Evolutionary conservation across 1,140 invertebrate genomes (phyloP).

Genomic region (Amphibalanus amphitrite): DNA sequence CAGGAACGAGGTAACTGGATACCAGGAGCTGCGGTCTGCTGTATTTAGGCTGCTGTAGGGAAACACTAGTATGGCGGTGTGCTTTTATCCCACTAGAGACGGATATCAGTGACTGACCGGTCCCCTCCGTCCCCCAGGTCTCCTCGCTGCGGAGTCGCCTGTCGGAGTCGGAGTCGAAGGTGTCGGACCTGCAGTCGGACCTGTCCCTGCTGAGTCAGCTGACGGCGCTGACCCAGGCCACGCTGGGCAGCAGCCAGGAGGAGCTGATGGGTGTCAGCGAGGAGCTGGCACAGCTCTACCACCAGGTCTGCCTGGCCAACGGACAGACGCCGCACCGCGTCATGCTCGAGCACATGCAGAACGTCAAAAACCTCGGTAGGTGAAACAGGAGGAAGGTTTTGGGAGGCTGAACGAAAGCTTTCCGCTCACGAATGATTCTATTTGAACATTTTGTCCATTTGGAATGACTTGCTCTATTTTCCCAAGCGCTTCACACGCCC

Average conservation of each 20-base stretch:
- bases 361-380: constrained; percentile 17
- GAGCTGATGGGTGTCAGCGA: constrained; percentile 54
- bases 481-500: too few relatives aligned
- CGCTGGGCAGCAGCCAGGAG: constrained; percentile 38
- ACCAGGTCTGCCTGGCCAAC: constrained; percentile 86
- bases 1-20: not conserved
- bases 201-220: not conserved
- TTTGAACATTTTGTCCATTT: too few relatives aligned
- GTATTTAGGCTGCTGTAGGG: too few relatives aligned
- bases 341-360: constrained; percentile 66
- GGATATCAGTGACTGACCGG: too few relatives aligned
- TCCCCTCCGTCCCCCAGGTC: not conserved
- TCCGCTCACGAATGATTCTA: too few relatives aligned
- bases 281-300: constrained; percentile 79
- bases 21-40: too few relatives aligned
- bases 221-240: constrained; percentile 28
- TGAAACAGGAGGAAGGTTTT: too few relatives aligned
- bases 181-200: not conserved
- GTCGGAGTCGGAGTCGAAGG: not conserved
- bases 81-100: too few relatives aligned
- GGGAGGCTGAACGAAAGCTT: too few relatives aligned
- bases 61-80: too few relatives aligned
- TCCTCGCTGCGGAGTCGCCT: not conserved
- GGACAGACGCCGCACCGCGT: constrained; percentile 61
- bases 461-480: too few relatives aligned